Percentiles rank a stretch among this genome's conserved stretches.
These are phyloP conservation scores for Brachionus rotundiformis DNA, from an alignment of 1,140 invertebrate species.

Conservation along the genomic window DNA sequence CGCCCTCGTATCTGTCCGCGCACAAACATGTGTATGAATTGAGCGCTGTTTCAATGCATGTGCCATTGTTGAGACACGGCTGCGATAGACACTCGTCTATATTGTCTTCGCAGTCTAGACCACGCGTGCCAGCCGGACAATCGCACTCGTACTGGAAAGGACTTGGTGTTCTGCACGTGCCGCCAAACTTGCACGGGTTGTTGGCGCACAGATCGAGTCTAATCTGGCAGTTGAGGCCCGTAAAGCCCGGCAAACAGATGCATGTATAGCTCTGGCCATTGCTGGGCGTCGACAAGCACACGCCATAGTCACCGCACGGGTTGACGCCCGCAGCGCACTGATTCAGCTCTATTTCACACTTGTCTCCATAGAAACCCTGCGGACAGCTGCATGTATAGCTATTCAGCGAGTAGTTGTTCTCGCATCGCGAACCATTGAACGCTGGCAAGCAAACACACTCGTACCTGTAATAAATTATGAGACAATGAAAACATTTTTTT, in stretches of 20 bases:
- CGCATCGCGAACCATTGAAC: constrained; percentile 52
- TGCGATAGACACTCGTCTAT: constrained; percentile 12
- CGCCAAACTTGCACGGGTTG: constrained; percentile 48
- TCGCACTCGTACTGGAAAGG: neutral
- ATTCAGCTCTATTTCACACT: constrained; percentile 33
- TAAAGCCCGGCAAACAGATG: constrained; percentile 57
- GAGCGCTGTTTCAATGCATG: constrained; percentile 51
- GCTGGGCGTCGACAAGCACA: constrained; percentile 48
- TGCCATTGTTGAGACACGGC: constrained; percentile 23
- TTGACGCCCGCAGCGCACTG: neutral
- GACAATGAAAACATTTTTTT: too few relatives aligned
- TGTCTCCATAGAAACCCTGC: constrained; percentile 56
- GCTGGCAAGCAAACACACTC: constrained; percentile 53
- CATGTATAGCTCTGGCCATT: constrained; percentile 53
- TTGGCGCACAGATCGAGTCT: constrained; percentile 19
- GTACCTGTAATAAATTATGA: too few relatives aligned
- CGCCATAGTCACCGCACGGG: constrained; percentile 55
- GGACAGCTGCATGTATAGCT: constrained; percentile 57
- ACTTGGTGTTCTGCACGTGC: constrained; percentile 29
- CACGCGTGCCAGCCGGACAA: constrained; percentile 20
- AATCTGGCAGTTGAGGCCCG: constrained; percentile 54
- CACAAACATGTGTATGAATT: constrained; percentile 71
- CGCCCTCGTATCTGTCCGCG: constrained; percentile 56
- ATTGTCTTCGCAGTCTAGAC: constrained; percentile 53
- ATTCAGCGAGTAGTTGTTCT: neutral